Evolutionary conservation across 2,113 vertebrate species (phyloP), one percentile per base, ranked within the genome.

Genomic region (Callithrix jacchus): DNA sequence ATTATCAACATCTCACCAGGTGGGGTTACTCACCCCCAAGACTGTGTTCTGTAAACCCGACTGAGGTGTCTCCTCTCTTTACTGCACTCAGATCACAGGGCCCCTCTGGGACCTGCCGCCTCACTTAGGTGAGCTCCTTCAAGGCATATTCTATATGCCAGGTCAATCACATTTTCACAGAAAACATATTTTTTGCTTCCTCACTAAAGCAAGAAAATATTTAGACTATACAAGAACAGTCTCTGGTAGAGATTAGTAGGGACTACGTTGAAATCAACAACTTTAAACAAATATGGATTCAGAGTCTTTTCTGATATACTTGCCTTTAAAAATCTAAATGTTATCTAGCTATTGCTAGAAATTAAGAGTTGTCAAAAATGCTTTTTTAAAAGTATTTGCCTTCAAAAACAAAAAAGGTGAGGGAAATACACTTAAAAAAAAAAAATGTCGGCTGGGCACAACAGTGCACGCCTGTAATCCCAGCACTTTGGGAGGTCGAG

Each of bases 131-230:
- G n/a, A 94, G 56, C 9, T 64, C 54, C 96, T 87, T 52, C 21
- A 45, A 76, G 70, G n/a, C 16, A 80, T 40, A 74, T 21, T 85
- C 32, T 68, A 79, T 9, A 49, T 58, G 25, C 37, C 64, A 89
- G 42, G 54, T 12, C 11, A 73, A 73, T 54, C 37, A 92, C 11
- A 6, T 32, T 74, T 85, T 89, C 85, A 79, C 71, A 91, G 37
- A 87, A 80, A 76, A 20, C 18, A 10, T 23, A 64, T 18, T 76
- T 81, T 87, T 70, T 79, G 56, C 35, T 93, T 84, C 45, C 79
- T 95, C 52, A 76, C n/a, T 77, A 89, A 84, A 89, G 3, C 49
- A 76, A 86, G 20, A 87, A 82, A 94, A 83, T 91, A 73, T 45
- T 73, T 81, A 71, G 21, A 76, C 17, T 66, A 58, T 47, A 49